phyloP scores from a whole-genome alignment of 1,140 invertebrate species.

The Drosophila navojoa region DNA sequence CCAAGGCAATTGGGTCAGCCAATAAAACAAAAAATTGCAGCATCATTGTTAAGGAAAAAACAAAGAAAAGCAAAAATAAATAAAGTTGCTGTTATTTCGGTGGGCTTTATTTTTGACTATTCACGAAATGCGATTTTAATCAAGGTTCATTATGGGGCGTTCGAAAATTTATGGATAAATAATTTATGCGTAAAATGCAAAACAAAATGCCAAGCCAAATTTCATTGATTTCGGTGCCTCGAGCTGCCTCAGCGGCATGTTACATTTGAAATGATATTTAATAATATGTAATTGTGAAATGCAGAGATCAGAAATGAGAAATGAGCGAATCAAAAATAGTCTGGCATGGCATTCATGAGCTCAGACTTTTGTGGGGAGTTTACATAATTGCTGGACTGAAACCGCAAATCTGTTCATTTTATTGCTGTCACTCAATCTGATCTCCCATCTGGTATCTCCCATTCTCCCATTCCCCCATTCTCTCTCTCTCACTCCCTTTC shows the following conservation, averaged over 20 bases:
- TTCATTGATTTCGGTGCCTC: slow-evolving; percentile 34
- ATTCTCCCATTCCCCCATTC: neutral
- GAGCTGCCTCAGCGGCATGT: slow-evolving; percentile 33
- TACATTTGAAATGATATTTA: slow-evolving; percentile 77
- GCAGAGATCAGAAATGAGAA: slow-evolving; percentile 44
- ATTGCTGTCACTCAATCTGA: slow-evolving; percentile 47
- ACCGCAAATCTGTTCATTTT: slow-evolving; percentile 60
- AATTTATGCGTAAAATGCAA: slow-evolving; percentile 74
- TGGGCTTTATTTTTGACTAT: slow-evolving; percentile 7
- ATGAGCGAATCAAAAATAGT: slow-evolving; percentile 44
- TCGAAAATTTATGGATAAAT: slow-evolving; percentile 60
- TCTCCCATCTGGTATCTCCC: neutral
- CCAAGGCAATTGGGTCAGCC: slow-evolving; percentile 45
- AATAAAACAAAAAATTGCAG: slow-evolving; percentile 58
- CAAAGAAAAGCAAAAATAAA: slow-evolving; percentile 2
- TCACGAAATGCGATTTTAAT: slow-evolving; percentile 56
- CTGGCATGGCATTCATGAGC: slow-evolving; percentile 2
- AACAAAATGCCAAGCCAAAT: slow-evolving; percentile 56
- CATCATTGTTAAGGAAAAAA: slow-evolving; percentile 52
- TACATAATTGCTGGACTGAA: slow-evolving; percentile 64
- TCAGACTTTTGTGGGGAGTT: slow-evolving; percentile 27
- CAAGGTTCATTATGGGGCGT: slow-evolving; percentile 56
- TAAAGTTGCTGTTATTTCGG: slow-evolving; percentile 17
- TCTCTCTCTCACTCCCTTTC: slow-evolving; percentile 8
- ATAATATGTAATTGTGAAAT: slow-evolving; percentile 75